Evolutionary conservation across 2,113 vertebrate genomes (phyloP).

Genomic region (Oryzias melastigma): DNA sequence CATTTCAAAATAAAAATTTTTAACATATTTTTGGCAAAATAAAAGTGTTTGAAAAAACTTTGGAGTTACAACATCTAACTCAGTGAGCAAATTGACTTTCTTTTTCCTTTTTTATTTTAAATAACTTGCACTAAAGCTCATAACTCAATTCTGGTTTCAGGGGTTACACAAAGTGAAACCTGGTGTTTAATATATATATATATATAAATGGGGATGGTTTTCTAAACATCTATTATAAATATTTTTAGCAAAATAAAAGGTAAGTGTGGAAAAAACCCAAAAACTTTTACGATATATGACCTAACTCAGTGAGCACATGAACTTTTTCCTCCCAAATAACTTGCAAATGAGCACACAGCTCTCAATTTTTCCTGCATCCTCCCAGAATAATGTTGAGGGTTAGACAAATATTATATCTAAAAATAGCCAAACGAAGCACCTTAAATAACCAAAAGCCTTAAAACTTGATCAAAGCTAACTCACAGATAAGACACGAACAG

Average conservation of each 20-base stretch:
- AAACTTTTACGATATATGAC: not conserved
- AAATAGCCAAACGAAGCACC: constrained; percentile 53
- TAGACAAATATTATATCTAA: not conserved
- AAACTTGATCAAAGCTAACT: constrained; percentile 30
- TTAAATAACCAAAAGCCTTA: constrained; percentile 68
- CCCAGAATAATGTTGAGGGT: constrained; percentile 47
- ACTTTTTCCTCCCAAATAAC: constrained; percentile 33
- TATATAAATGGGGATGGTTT: too few relatives aligned
- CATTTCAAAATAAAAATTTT: too few relatives aligned
- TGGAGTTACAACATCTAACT: not conserved
- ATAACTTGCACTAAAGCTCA: constrained; percentile 32
- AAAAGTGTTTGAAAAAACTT: constrained; percentile 7
- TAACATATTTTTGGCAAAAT: not conserved
- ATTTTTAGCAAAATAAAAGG: not conserved
- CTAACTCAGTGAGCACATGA: constrained; percentile 3
- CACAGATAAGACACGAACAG: constrained; percentile 14
- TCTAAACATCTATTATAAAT: too few relatives aligned
- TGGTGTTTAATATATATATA: too few relatives aligned
- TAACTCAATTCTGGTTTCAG: too few relatives aligned
- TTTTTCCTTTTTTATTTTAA: not conserved
- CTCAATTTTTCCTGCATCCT: constrained; percentile 60
- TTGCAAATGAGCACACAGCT: constrained; percentile 48
- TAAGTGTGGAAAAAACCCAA: constrained; percentile 2
- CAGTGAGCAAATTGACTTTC: constrained; percentile 4
- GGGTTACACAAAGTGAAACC: too few relatives aligned